Evolutionary conservation across 2,113 vertebrate species (phyloP).

Genomic region (Panthera leo): DNA sequence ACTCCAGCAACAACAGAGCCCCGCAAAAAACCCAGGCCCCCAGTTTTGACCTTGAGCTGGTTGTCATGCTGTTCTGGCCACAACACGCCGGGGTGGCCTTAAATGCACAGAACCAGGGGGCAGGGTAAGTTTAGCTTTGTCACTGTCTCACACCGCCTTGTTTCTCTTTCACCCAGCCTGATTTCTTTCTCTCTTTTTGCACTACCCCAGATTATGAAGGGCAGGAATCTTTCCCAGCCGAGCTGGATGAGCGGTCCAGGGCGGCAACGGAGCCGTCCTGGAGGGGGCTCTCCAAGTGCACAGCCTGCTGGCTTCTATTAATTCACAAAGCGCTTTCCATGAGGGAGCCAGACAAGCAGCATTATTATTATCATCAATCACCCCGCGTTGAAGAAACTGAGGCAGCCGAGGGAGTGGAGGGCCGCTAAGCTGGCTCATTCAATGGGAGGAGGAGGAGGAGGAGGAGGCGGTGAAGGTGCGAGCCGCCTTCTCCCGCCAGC

Average conservation of each 20-base stretch:
- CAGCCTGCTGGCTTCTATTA: slow-evolving; percentile 14
- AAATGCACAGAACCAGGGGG: neutral
- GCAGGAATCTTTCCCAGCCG: neutral
- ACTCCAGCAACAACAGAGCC: neutral
- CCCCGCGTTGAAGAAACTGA: slow-evolving; percentile 63
- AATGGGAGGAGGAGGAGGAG: neutral
- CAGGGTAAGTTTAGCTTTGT: neutral
- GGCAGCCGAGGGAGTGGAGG: slow-evolving; percentile 43
- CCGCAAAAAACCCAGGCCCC: neutral
- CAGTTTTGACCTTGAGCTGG: neutral
- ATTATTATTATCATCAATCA: slow-evolving; percentile 75
- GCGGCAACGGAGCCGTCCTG: neutral
- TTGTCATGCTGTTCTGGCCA: neutral
- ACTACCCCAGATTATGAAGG: neutral
- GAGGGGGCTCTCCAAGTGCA: neutral
- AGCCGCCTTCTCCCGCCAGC: neutral
- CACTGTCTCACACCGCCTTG: neutral
- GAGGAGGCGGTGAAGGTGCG: no score
- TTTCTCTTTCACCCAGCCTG: neutral
- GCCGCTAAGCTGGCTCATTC: neutral
- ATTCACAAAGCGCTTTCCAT: neutral
- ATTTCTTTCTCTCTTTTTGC: neutral
- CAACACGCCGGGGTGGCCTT: neutral
- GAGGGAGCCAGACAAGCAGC: slow-evolving; percentile 43
- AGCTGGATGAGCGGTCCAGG: neutral